phyloP scores from a whole-genome alignment of 2,888 invertebrate species.

The Ormyrus rosae region DNA sequence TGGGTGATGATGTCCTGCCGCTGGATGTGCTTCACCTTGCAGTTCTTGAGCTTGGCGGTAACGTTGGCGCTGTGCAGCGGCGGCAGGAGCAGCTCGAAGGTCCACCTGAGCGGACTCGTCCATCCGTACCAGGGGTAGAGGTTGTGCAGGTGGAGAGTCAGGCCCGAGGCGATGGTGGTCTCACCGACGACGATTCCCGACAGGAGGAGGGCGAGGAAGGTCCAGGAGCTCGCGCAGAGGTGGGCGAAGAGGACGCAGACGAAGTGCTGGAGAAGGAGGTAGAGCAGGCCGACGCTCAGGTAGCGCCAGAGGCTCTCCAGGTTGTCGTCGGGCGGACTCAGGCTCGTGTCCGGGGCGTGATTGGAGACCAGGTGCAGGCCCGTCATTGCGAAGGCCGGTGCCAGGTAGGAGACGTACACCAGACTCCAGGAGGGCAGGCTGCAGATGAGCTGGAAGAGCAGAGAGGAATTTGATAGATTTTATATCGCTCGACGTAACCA shows the following conservation, averaged over 20 bases:
- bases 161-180: conserved; percentile 69
- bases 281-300: conserved; percentile 68
- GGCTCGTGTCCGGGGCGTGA: neutral
- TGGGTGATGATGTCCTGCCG: conserved; percentile 92
- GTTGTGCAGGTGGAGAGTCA: conserved; percentile 70
- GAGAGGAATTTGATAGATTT: neutral
- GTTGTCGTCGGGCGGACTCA: conserved; percentile 67
- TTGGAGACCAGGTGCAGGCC: conserved; percentile 80
- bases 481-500: no score
- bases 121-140: conserved; percentile 70
- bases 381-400: conserved; percentile 93
- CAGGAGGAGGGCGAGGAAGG: conserved; percentile 66
- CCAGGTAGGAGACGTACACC: conserved; percentile 89
- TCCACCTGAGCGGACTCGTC: conserved; percentile 71
- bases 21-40: conserved; percentile 81
- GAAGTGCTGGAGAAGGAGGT: conserved; percentile 70
- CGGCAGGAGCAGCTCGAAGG: conserved; percentile 67
- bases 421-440: conserved; percentile 87
- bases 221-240: conserved; percentile 67
- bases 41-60: conserved; percentile 67
- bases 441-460: conserved; percentile 82
- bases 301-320: conserved; percentile 71
- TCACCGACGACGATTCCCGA: conserved; percentile 70
- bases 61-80: conserved; percentile 66
- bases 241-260: conserved; percentile 70